Conservation (phyloP, 1,140 invertebrate genomes). For the Drosophila pectinifera region DNA sequence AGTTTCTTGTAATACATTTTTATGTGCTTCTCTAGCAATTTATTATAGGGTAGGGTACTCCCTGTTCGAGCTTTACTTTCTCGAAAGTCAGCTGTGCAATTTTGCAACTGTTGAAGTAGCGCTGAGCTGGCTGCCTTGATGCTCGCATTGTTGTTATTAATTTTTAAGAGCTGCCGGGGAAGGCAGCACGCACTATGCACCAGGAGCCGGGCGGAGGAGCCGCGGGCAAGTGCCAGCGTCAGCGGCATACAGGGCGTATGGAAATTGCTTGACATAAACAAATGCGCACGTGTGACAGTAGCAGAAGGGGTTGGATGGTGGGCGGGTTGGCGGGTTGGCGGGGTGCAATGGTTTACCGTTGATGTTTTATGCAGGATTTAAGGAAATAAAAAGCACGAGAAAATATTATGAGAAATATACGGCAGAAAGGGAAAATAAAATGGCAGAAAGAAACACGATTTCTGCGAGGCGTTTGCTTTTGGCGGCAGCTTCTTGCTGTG, state of each 20-base stretch:
- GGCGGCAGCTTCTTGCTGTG: slow-evolving; percentile 26
- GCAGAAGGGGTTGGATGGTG: slow-evolving; percentile 10
- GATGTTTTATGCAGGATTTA: slow-evolving; percentile 68
- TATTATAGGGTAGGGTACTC: slow-evolving; percentile 3
- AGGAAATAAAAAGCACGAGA: slow-evolving; percentile 39
- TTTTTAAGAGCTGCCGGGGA: slow-evolving; percentile 61
- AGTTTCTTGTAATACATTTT: neutral
- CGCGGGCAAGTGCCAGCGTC: slow-evolving; percentile 16
- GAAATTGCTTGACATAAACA: slow-evolving; percentile 53
- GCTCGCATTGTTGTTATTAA: slow-evolving; percentile 59
- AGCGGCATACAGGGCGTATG: slow-evolving; percentile 29
- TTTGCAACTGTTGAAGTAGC: slow-evolving; percentile 49
- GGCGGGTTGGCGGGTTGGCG: too few relatives aligned
- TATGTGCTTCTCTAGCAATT: neutral
- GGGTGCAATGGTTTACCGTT: slow-evolving; percentile 47
- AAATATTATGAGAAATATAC: slow-evolving; percentile 47
- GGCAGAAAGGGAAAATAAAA: slow-evolving; percentile 51
- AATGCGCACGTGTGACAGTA: slow-evolving; percentile 37
- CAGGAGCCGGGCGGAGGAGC: slow-evolving; percentile 2
- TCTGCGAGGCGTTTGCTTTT: slow-evolving; percentile 39
- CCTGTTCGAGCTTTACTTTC: neutral
- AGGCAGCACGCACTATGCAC: slow-evolving; percentile 34
- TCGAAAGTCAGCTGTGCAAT: slow-evolving; percentile 49
- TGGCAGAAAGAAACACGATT: slow-evolving; percentile 60
- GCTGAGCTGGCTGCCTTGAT: slow-evolving; percentile 11